A percentile compares a stretch with the other conserved stretches of the same genome.
Conservation (phyloP, 2,113 vertebrate genomes). For the Pseudorhombus dupliciocellatus region DNA sequence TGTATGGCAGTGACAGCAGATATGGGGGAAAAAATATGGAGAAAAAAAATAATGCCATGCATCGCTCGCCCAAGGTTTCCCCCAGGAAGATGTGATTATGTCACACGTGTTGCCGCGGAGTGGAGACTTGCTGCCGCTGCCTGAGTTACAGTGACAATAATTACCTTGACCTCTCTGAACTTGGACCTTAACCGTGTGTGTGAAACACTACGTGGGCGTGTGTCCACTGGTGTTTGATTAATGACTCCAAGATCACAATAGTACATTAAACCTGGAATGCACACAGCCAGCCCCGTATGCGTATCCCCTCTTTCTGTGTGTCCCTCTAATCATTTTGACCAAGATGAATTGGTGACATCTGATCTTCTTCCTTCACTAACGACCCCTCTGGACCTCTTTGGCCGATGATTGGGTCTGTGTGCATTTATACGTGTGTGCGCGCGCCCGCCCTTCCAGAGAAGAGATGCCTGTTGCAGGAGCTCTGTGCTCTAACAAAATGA, state of each 20-base stretch:
- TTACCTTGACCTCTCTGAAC: constrained; percentile 64
- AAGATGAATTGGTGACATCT: constrained; percentile 78
- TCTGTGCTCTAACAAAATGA: constrained; percentile 65
- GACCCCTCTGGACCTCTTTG: constrained; percentile 57
- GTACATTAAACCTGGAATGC: constrained; percentile 74
- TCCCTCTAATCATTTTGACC: constrained; percentile 69
- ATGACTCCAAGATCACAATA: constrained; percentile 70
- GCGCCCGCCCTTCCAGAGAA: constrained; percentile 33
- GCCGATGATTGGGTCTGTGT: constrained; percentile 46
- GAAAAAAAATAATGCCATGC: not conserved
- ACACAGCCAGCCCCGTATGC: constrained; percentile 28
- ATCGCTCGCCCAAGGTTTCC: not conserved
- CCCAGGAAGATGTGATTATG: not conserved
- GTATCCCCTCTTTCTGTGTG: constrained; percentile 39
- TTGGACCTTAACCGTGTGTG: constrained; percentile 15
- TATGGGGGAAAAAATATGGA: not conserved
- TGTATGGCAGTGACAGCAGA: constrained; percentile 2
- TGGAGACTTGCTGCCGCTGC: constrained; percentile 10
- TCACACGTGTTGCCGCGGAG: constrained; percentile 2
- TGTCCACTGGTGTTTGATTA: constrained; percentile 63
- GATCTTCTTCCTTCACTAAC: constrained; percentile 78
- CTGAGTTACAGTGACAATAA: constrained; percentile 53
- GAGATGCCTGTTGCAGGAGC: constrained; percentile 62
- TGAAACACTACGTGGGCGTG: constrained; percentile 45
- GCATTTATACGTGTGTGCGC: constrained; percentile 43